Base-by-base conservation (phyloP, 2,888 invertebrate species). In the Dendrolimus pini region DNA sequence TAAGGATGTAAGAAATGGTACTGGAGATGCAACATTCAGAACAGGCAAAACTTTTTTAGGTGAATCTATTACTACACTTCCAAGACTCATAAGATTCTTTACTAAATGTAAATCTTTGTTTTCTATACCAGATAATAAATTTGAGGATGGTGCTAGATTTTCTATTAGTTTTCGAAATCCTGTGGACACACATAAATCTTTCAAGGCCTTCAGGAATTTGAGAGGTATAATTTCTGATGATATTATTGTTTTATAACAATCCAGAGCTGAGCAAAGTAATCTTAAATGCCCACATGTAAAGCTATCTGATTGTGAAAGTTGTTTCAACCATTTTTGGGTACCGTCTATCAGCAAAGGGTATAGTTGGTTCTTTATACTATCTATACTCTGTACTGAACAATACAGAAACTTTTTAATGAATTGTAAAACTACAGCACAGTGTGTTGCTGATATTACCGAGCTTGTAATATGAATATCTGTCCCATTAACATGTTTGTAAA, bases 401-500 rank as follows among this genome's bases (percentile, higher is more conserved):
- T 71, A 71, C 9, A 89, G 64, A 47, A 88, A 64, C 56, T 75
- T 79, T 59, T 83, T 82, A 2, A 92, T 65, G 55, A 91, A 77
- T 66, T 89, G 91, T n/a, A 92, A 65, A 1, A 93, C 74, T 1
- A 93, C 92, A 53, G 93, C 85, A 41, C 92, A 91, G 78, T 94
- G 93, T 41, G 92, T 92, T 65, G 92, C 91, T 56, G 92, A 89
- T 55, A 92, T 78, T 57, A 91, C 80, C 0, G 92, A 91, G 41
- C 86, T 84, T 14, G 80, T 74, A 10, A 79, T 65, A 66, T 82
- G 82, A 13, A 93, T 71, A 75, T 92, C 85, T 41, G 93, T 93
- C 3, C 91, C 90, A 62, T 92, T 85, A 1, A 92, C 85, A 79
- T 94, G 94, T 69, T 91, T 92, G 65, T 92, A 89, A 47, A 94